Evolutionary conservation across 1,140 invertebrate genomes (phyloP).

Genomic region (Eumeta japonica): DNA sequence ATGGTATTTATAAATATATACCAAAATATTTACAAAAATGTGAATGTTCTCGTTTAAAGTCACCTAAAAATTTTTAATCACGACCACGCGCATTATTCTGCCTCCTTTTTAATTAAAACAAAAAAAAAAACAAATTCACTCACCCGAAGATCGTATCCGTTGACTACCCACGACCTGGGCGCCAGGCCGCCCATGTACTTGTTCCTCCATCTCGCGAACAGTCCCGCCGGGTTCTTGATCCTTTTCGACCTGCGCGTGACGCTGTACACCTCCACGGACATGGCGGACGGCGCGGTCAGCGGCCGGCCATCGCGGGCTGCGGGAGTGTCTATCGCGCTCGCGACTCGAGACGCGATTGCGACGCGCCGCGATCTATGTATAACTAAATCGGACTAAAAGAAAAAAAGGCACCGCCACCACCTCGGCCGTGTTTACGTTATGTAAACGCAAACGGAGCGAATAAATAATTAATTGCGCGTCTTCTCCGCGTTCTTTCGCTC

Average conservation of each 20-base stretch:
- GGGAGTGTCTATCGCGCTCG: too few species aligned
- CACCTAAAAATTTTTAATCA: too few species aligned
- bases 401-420: slow-evolving; percentile 25
- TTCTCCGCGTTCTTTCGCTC: too few species aligned
- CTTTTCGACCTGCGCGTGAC: slow-evolving; percentile 41
- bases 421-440: slow-evolving; percentile 34
- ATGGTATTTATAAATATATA: too few species aligned
- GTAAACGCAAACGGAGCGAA: slow-evolving; percentile 37
- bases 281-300: slow-evolving; percentile 18
- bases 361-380: slow-evolving; percentile 23
- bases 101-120: too few species aligned
- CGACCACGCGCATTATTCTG: too few species aligned
- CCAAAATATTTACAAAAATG: too few species aligned
- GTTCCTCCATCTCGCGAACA: slow-evolving; percentile 35
- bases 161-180: slow-evolving; percentile 34
- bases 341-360: slow-evolving; percentile 30
- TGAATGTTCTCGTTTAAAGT: too few species aligned
- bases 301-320: too few species aligned
- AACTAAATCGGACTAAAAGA: slow-evolving; percentile 36
- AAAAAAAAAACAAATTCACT: too few species aligned
- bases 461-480: slow-evolving; percentile 33
- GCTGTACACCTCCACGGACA: slow-evolving; percentile 38
- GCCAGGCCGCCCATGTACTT: slow-evolving; percentile 33
- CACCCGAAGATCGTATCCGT: slow-evolving; percentile 45
- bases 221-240: slow-evolving; percentile 29